Conservation (phyloP, 1,140 invertebrate genomes). For the Epicauta chinensis region DNA sequence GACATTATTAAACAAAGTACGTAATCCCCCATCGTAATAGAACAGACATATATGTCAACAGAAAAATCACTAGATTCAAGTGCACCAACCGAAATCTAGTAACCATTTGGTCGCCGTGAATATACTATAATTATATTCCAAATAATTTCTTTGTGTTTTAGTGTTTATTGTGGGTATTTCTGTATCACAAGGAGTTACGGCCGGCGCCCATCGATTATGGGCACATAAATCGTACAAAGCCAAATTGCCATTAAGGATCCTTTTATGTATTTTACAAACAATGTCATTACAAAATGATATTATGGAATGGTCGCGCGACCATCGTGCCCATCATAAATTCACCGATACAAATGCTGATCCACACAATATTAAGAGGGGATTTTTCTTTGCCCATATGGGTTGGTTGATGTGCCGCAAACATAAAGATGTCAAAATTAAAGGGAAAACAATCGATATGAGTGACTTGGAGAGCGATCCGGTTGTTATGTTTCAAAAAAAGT, state of each 20-base stretch:
- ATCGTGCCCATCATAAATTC: constrained; percentile 85
- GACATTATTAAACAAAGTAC: too few species aligned
- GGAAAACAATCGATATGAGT: constrained; percentile 59
- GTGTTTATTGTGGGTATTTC: neutral
- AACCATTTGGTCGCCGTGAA: too few species aligned
- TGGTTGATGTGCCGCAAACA: constrained; percentile 57
- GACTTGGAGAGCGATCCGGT: constrained; percentile 67
- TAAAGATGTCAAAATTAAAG: constrained; percentile 57
- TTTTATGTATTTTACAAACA: constrained; percentile 49
- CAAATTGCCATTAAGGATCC: constrained; percentile 50
- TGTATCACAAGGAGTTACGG: constrained; percentile 46
- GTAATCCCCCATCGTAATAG: too few species aligned
- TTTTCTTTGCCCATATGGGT: constrained; percentile 60
- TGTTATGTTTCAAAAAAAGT: constrained; percentile 60
- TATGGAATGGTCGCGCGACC: constrained; percentile 73
- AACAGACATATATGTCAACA: too few species aligned
- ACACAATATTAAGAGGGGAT: constrained; percentile 72
- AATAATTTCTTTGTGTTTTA: too few species aligned
- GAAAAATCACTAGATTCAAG: too few species aligned
- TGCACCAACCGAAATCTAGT: too few species aligned
- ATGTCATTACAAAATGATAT: constrained; percentile 61
- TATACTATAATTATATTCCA: too few species aligned
- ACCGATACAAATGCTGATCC: constrained; percentile 86
- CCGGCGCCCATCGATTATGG: constrained; percentile 65
- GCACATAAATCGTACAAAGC: constrained; percentile 63